These are phyloP conservation scores for Tortrix viridana DNA, from an alignment of 2,888 invertebrate species.

Conservation along the genomic window DNA sequence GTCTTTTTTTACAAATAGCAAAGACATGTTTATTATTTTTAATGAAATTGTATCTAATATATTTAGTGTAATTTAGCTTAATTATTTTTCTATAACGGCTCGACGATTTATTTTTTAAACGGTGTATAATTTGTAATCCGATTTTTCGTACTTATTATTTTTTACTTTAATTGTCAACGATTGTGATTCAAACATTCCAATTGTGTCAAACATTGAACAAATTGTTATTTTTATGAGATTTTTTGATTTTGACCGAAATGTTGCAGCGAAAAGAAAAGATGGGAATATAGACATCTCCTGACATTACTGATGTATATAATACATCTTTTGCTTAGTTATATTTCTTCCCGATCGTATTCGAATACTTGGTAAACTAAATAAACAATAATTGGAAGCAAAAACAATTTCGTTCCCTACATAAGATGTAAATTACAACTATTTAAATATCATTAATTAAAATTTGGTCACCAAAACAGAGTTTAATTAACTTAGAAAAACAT, in stretches of 20 bases:
- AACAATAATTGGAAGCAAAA: not conserved
- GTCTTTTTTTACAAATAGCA: conserved; percentile 36
- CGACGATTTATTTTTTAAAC: conserved; percentile 28
- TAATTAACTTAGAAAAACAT: too few species aligned
- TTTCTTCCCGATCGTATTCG: not conserved
- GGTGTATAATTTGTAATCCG: not conserved
- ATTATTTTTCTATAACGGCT: conserved; percentile 16
- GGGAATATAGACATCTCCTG: not conserved
- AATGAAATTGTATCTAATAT: conserved; percentile 27
- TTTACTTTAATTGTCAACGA: conserved; percentile 26
- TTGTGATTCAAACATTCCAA: conserved; percentile 36
- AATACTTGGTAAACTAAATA: conserved; percentile 1
- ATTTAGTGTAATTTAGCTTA: conserved; percentile 14
- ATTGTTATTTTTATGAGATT: conserved; percentile 21
- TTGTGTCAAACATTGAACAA: conserved; percentile 35
- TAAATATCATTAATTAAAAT: too few species aligned
- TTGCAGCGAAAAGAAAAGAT: not conserved
- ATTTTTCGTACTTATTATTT: conserved; percentile 7
- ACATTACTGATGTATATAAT: not conserved
- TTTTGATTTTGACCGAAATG: conserved; percentile 13
- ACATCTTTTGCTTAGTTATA: not conserved
- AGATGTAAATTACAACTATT: too few species aligned
- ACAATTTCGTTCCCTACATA: too few species aligned
- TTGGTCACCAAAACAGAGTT: too few species aligned
- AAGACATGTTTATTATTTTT: conserved; percentile 30